Percentiles rank a stretch among this genome's conserved stretches.
Evolutionary conservation across 2,888 invertebrate genomes (phyloP).

Genomic region (Agonopterix alstromeriana): DNA sequence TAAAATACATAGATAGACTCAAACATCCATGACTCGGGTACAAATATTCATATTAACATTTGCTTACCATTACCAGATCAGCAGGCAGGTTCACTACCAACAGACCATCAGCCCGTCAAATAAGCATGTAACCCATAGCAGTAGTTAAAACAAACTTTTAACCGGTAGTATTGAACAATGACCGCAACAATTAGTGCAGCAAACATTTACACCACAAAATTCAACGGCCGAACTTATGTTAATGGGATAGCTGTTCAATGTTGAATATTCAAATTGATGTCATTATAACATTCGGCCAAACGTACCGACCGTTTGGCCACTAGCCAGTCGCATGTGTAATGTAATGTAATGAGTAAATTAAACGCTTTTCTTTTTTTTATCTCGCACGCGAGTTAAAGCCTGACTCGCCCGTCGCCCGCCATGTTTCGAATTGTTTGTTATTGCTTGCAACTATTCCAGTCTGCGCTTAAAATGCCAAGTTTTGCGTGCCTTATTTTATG

Average conservation of each 20-base stretch:
- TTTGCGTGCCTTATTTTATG: constrained; percentile 23
- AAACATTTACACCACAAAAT: constrained; percentile 67
- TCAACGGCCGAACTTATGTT: constrained; percentile 74
- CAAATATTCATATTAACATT: too few species aligned
- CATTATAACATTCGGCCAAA: constrained; percentile 73
- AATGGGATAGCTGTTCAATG: constrained; percentile 72
- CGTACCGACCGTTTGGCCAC: constrained; percentile 64
- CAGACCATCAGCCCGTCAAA: too few species aligned
- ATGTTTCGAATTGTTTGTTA: constrained; percentile 25
- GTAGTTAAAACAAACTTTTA: too few species aligned
- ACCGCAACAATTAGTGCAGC: constrained; percentile 64
- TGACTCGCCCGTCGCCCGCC: constrained; percentile 22
- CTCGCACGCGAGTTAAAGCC: constrained; percentile 45
- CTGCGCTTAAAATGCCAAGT: constrained; percentile 15
- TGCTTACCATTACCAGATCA: too few species aligned
- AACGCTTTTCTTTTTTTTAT: constrained; percentile 46
- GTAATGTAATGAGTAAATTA: constrained; percentile 70
- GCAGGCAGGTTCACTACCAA: too few species aligned
- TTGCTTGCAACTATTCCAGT: constrained; percentile 20
- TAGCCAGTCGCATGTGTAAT: constrained; percentile 66
- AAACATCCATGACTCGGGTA: too few species aligned
- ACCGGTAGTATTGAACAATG: constrained; percentile 31
- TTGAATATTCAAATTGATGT: constrained; percentile 77
- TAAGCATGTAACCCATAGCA: too few species aligned
- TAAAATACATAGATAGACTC: too few species aligned